Conservation (phyloP, 2,797 vertebrate genomes). For the Zalophus californianus region DNA sequence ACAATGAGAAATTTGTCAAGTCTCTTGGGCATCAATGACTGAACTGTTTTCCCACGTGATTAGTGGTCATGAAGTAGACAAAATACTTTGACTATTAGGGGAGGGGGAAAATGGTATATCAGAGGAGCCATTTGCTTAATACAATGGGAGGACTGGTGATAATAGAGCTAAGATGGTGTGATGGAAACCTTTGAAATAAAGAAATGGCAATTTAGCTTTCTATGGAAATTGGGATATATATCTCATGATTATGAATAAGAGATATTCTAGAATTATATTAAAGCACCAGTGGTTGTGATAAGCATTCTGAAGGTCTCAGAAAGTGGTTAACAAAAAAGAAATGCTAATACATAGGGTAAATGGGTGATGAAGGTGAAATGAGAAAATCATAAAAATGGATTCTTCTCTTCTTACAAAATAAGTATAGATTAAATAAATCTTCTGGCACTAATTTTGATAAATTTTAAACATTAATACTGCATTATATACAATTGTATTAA, state of each 20-base stretch:
- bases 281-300: not conserved
- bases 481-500: not conserved
- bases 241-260: not conserved
- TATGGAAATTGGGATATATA: not conserved
- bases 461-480: not conserved
- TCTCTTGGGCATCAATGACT: not conserved
- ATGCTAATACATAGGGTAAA: not conserved
- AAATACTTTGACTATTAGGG: not conserved
- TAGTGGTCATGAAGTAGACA: not conserved
- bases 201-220: not conserved
- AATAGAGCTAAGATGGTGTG: not conserved
- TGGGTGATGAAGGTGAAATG: not conserved
- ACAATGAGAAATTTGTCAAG: not conserved
- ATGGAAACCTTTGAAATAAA: not conserved
- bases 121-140: not conserved
- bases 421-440: not conserved
- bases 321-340: not conserved
- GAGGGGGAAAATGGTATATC: not conserved
- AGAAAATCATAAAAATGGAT: constrained; percentile 17
- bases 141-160: not conserved
- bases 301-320: not conserved
- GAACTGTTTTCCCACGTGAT: not conserved
- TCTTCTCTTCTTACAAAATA: not conserved
- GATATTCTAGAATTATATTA: not conserved
- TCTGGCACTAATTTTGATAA: not conserved